Base-by-base conservation (phyloP, 1,140 invertebrate genomes). In the Aphaenogaster rudis region DNA sequence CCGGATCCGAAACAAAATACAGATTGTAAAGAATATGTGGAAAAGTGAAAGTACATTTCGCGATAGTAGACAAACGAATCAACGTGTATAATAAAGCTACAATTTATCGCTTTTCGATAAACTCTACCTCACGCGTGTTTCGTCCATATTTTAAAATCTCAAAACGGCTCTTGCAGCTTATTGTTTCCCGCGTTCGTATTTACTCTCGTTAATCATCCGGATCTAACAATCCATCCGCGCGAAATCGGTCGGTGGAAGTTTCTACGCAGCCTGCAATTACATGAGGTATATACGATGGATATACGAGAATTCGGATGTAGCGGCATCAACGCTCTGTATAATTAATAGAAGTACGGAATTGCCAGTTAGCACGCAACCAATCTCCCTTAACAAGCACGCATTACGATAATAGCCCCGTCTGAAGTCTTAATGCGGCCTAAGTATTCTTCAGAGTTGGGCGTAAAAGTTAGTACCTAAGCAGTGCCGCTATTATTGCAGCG, bases 381-480 rank as follows among this genome's bases (percentile, higher is more conserved):
- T 84, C 80, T 61, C 36, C 33, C 78, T 69, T 86, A 86, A 86
- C 86, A 80, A 86, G 86, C 78, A 52, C 59, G 48, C 64, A 71
- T 86, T 69, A 82, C 86, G 54, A 61, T 80, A 71, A 61, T 74
- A 69, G 48, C 21, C 21, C 45, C 48, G 85, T 42, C 61, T 28
- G 50, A 66, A 33, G 71, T 57, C 59, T 91, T 86, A 90, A 86
- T 86, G 71, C 71, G 52, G 36, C 59, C 54, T 17, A 57, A 91
- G 90, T 82, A 90, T 88, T 90, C 33, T 86, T 66, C 59, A 50
- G 36, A 67, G 61, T 61, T 54, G 77, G 45, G 52, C 17, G 81
- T 61, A 80, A 80, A 91, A 91, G 81, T 91, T 91, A 79, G 63
- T 81, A 39, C 50, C 33, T 78, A 88, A 71, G 57, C 59, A 77